Evolutionary conservation across 1,140 invertebrate species (phyloP), one percentile per base, ranked within the genome.

Genomic region (Theocolax elegans): DNA sequence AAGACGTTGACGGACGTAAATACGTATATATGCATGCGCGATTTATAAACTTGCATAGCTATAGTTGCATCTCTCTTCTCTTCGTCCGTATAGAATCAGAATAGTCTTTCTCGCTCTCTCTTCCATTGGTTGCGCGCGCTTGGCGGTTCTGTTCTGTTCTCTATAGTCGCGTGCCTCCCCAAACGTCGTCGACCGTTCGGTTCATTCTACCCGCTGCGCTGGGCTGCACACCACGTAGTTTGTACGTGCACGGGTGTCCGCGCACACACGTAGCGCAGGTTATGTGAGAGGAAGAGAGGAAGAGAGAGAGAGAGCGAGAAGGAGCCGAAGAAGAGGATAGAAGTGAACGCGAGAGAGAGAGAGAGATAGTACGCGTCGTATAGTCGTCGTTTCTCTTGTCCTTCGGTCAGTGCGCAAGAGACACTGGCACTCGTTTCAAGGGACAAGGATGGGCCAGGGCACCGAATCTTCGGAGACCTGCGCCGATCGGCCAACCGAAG

Each of bases 391-490:
- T n/a, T n/a, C n/a, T n/a, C 56, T 46, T 60, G 51, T 60, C 56
- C 56, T 29, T 59, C 42, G 48, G 35, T 35, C 56, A 68, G 66
- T 59, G 21, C 29, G n/a, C 66, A 46, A n/a, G 13, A 23, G 12
- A 35, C 23, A 54, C 25, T 29, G 29, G 25, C 23, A 21, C 49
- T 13, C 12, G n/a, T n/a, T n/a, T n/a, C n/a, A n/a, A n/a, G n/a
- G n/a, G n/a, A n/a, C n/a, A 13, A 69, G 48, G 31, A 86, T 86
- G 84, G 84, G 84, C 42, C 84, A 86, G 56, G 83, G 84, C 58
- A 86, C 84, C 25, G 83, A 85, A 64, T 77, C 79, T 23, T 85
- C 84, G 35, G 84, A 86, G 67, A 79, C 80, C 27, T 86, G 83
- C 53, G 74, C 80, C 8, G 82, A 86, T 56, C 77, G 83, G 58